These are phyloP conservation scores for Zaprionus camerounensis DNA, from an alignment of 1,140 invertebrate genomes.

Conservation along the genomic window DNA sequence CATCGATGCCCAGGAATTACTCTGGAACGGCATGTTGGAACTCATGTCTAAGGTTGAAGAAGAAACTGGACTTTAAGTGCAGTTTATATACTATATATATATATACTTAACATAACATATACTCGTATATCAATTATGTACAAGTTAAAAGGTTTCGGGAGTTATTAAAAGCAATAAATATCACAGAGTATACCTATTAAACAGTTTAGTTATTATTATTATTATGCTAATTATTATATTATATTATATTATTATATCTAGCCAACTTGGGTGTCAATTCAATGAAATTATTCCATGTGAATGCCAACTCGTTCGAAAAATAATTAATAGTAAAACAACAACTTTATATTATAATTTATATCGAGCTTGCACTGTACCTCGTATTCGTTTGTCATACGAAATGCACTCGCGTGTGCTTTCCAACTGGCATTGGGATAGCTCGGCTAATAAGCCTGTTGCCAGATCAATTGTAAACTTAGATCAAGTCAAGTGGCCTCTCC, in stretches of 20 bases:
- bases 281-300: neutral
- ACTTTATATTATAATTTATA: neutral
- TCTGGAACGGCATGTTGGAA: conserved; percentile 84
- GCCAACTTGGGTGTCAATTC: neutral
- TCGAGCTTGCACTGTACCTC: neutral
- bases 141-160: neutral
- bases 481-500: conserved; percentile 5
- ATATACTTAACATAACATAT: neutral
- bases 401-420: conserved; percentile 31
- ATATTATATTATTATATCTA: too few species aligned
- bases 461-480: conserved; percentile 34
- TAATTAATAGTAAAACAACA: neutral
- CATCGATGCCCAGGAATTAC: conserved; percentile 84
- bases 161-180: neutral
- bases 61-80: neutral
- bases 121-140: neutral
- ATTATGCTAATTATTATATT: too few species aligned
- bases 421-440: conserved; percentile 29
- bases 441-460: conserved; percentile 31
- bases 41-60: conserved; percentile 69
- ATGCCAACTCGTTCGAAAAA: neutral
- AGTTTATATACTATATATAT: too few species aligned
- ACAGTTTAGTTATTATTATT: neutral
- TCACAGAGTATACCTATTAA: neutral
- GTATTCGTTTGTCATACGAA: conserved; percentile 27